These are phyloP conservation scores for Emydura subglobosa DNA, from an alignment of 2,113 vertebrate species.

Conservation along the genomic window DNA sequence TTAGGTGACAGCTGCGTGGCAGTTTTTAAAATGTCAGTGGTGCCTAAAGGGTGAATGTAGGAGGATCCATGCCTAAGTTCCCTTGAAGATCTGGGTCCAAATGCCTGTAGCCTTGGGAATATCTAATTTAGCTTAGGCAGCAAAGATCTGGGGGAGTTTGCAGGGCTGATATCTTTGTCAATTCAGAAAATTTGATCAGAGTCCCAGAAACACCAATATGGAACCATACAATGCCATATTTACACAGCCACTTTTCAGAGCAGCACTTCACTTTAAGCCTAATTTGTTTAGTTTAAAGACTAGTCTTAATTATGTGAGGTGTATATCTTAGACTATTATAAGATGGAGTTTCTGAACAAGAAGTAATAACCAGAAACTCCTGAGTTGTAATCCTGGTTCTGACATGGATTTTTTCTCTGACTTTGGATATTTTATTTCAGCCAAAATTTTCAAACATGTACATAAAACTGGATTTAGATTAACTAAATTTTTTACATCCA, in stretches of 20 bases:
- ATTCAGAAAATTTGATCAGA: neutral
- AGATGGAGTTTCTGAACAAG: neutral
- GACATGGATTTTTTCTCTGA: neutral
- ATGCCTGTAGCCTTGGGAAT: neutral
- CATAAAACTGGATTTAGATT: neutral
- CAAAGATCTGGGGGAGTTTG: neutral
- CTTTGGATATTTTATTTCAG: neutral
- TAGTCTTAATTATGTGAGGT: neutral
- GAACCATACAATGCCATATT: neutral
- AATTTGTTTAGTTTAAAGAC: neutral
- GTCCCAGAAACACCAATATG: neutral
- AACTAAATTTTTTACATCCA: neutral
- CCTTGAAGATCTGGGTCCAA: neutral
- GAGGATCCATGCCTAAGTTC: neutral
- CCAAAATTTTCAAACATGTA: neutral
- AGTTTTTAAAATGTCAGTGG: neutral
- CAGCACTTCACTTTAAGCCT: neutral
- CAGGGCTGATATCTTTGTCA: neutral
- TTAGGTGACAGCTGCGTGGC: neutral
- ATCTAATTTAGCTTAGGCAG: neutral
- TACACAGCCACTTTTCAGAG: neutral
- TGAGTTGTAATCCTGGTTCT: neutral
- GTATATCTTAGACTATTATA: conserved; percentile 1
- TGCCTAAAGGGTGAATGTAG: neutral
- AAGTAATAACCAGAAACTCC: neutral